phyloP scores from a whole-genome alignment of 2,888 invertebrate species.

The Willowsia nigromaculata region DNA sequence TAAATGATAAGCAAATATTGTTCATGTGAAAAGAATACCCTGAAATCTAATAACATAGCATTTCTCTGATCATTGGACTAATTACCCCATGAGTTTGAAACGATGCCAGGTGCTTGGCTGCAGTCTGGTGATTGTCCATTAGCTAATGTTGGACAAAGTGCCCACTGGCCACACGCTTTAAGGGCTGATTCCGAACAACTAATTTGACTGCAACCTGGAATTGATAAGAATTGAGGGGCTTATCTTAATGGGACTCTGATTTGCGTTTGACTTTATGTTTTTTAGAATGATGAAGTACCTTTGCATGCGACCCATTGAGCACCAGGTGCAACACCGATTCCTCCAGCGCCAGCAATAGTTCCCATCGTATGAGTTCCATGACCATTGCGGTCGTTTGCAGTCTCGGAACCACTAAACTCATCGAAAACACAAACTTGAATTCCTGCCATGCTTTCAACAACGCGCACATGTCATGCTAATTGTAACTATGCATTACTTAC shows the following conservation, averaged over 20 bases:
- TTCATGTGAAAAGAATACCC: too few species aligned
- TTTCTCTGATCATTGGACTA: too few species aligned
- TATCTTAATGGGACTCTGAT: too few species aligned
- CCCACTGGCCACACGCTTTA: slow-evolving; percentile 53
- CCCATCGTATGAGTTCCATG: background rate
- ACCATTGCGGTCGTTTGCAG: background rate
- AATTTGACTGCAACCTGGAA: background rate
- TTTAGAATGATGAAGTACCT: too few species aligned
- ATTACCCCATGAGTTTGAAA: slow-evolving; percentile 59
- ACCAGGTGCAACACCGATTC: background rate
- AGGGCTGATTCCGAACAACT: slow-evolving; percentile 30
- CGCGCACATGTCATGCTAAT: too few species aligned
- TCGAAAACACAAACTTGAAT: too few species aligned
- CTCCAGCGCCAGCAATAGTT: background rate
- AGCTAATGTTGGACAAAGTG: slow-evolving; percentile 45
- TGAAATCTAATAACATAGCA: too few species aligned
- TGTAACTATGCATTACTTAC: background rate
- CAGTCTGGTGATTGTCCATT: slow-evolving; percentile 32
- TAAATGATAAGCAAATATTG: background rate
- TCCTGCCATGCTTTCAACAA: background rate
- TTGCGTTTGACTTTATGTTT: too few species aligned
- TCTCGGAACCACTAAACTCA: too few species aligned
- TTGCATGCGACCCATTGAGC: background rate
- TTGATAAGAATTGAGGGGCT: too few species aligned
- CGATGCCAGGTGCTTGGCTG: slow-evolving; percentile 20